Percentiles rank a stretch among this genome's conserved stretches.
phyloP scores from a whole-genome alignment of 2,888 invertebrate species.

The Isotomurus palustris region DNA sequence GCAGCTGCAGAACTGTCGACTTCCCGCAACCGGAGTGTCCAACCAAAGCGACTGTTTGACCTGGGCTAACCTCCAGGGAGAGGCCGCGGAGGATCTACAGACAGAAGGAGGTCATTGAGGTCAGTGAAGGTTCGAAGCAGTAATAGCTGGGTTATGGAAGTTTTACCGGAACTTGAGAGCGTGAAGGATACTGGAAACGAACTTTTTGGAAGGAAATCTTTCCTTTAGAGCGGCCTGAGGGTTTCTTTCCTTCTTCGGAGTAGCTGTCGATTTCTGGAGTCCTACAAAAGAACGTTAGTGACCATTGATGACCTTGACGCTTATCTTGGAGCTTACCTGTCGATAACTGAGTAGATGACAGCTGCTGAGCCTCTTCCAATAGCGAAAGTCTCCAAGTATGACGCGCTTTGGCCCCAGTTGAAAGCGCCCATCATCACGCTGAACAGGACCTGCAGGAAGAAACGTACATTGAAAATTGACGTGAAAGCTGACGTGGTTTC shows the following conservation, averaged over 20 bases:
- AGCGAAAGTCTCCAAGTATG: constrained; percentile 69
- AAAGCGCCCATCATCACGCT: constrained; percentile 72
- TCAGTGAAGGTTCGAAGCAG: neutral
- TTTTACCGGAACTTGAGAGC: constrained; percentile 51
- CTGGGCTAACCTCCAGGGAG: constrained; percentile 33
- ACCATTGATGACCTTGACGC: too few relatives aligned
- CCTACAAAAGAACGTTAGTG: too few relatives aligned
- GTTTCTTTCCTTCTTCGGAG: constrained; percentile 49
- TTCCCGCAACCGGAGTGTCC: constrained; percentile 50
- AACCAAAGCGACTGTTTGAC: constrained; percentile 40
- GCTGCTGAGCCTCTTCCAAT: constrained; percentile 68
- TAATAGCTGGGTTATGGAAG: neutral
- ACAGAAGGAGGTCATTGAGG: neutral
- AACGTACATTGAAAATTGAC: constrained; percentile 48
- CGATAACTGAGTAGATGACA: constrained; percentile 67
- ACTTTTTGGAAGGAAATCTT: constrained; percentile 51
- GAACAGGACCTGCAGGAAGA: constrained; percentile 64
- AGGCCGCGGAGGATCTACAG: constrained; percentile 41
- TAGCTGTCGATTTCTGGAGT: constrained; percentile 51
- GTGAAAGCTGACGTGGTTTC: constrained; percentile 62
- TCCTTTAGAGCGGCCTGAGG: constrained; percentile 48
- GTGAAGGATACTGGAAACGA: constrained; percentile 53
- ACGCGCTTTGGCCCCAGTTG: constrained; percentile 69
- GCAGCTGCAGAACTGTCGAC: constrained; percentile 48
- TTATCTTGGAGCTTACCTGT: constrained; percentile 51